A percentile compares a stretch with the other conserved stretches of the same genome.
phyloP scores from a whole-genome alignment of 1,140 invertebrate species.

The Drosophila melanica region DNA sequence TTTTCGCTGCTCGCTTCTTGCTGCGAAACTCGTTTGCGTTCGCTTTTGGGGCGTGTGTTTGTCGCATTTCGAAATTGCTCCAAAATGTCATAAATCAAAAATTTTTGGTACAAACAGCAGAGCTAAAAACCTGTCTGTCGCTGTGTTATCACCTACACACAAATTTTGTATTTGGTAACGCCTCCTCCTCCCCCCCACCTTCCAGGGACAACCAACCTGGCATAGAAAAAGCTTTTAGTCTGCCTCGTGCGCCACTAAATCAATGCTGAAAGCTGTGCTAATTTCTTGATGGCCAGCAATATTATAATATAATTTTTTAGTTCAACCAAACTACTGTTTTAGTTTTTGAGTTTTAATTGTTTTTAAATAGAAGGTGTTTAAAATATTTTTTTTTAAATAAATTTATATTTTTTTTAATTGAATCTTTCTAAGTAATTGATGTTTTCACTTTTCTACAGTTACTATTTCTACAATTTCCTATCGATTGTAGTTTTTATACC shows the following conservation, averaged over 20 bases:
- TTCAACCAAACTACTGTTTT: neutral
- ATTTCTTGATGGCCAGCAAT: conserved; percentile 36
- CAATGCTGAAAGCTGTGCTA: conserved; percentile 53
- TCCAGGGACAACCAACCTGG: no score
- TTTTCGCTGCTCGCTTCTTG: neutral
- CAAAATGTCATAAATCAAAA: conserved; percentile 79
- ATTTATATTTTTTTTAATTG: no score
- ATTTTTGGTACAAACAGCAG: conserved; percentile 44
- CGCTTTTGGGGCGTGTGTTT: conserved; percentile 54
- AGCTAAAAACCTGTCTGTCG: conserved; percentile 51
- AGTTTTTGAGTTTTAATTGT: neutral
- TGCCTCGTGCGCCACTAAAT: conserved; percentile 63
- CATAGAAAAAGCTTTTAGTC: conserved; percentile 12
- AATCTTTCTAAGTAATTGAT: no score
- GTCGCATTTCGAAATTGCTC: conserved; percentile 74
- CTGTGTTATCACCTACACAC: conserved; percentile 73
- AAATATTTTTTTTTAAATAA: neutral
- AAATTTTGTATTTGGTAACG: conserved; percentile 58
- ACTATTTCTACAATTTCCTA: neutral
- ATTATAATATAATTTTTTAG: neutral
- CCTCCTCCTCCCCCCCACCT: conserved; percentile 44
- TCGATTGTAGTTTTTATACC: neutral
- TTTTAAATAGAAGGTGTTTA: neutral
- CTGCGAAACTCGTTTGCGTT: conserved; percentile 10
- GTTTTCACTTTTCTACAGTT: no score